Conservation (phyloP, 1,140 invertebrate species). For the Zaprionus davidi region DNA sequence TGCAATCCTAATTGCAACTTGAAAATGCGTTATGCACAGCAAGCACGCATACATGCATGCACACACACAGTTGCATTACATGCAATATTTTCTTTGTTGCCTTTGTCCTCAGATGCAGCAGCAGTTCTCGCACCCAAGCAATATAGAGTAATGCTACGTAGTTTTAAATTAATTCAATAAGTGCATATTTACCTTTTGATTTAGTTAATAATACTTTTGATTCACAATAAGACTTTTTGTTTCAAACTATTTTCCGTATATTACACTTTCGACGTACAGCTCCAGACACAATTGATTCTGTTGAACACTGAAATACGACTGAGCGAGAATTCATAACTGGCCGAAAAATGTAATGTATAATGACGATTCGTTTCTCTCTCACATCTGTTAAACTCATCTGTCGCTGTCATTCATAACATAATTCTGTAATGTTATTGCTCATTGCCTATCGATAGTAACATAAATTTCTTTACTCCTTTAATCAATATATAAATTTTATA, state of each 20-base stretch:
- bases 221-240: not conserved
- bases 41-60: not conserved
- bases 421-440: not conserved
- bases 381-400: not conserved
- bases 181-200: not conserved
- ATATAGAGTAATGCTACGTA: not conserved
- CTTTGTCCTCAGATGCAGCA: not conserved
- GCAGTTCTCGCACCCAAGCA: not conserved
- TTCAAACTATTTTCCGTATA: not conserved
- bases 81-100: not conserved
- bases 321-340: not conserved
- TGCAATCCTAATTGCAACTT: not conserved
- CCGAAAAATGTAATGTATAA: not conserved
- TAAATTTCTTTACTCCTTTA: not conserved
- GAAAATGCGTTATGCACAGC: not conserved
- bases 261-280: not conserved
- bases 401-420: not conserved
- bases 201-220: not conserved
- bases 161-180: not conserved
- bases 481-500: not conserved
- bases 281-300: not conserved
- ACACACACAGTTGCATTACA: not conserved
- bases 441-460: not conserved
- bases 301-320: constrained; percentile 8
- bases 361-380: not conserved